phyloP scores from a whole-genome alignment of 2,797 vertebrate genomes.

The Enteromius thamalakanensis region DNA sequence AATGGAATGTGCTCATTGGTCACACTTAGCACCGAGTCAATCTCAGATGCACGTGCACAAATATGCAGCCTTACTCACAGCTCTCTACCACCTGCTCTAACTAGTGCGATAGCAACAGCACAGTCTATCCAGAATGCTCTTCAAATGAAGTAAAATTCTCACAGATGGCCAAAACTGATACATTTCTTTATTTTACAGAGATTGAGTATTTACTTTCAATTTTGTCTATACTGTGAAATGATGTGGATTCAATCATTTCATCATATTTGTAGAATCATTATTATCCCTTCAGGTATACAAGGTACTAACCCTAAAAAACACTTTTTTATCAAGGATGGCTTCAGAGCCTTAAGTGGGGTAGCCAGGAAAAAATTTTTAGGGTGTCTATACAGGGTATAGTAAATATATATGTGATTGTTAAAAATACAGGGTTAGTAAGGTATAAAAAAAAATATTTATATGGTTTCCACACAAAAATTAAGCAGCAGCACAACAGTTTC shows the following conservation, averaged over 20 bases:
- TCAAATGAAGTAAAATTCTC: neutral
- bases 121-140: neutral
- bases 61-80: neutral
- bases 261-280: neutral
- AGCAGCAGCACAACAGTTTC: neutral
- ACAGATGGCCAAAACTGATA: neutral
- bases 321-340: neutral
- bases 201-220: neutral
- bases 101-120: neutral
- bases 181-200: neutral
- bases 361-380: neutral
- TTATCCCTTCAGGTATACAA: neutral
- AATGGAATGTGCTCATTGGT: slow-evolving; percentile 75
- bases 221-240: neutral
- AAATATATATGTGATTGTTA: neutral
- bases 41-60: neutral
- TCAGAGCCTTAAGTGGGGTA: neutral
- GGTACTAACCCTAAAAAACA: neutral
- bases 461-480: neutral
- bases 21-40: neutral
- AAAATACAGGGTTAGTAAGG: neutral
- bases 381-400: neutral
- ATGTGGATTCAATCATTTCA: neutral
- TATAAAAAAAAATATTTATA: neutral
- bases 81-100: neutral